Conservation (phyloP, 64 coral and sea anemone species). For the Orbicella faveolata region DNA sequence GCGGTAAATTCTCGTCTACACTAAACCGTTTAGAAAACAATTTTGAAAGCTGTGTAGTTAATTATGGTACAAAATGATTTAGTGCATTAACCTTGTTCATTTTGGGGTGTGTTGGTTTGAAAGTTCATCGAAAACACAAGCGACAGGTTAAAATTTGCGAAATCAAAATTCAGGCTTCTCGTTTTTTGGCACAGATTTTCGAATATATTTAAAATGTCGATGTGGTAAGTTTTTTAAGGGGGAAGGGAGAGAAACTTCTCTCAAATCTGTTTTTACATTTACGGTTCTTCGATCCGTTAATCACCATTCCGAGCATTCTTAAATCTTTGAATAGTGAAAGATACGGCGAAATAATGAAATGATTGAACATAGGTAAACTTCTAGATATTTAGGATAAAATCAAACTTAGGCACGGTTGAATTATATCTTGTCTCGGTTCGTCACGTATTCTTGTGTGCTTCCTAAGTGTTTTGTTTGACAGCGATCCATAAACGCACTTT, state of each 20-base stretch:
- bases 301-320: constrained; percentile 6
- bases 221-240: neutral
- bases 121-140: too few species aligned
- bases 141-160: too few species aligned
- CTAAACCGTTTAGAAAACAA: too few species aligned
- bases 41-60: too few species aligned
- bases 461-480: neutral
- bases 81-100: too few species aligned
- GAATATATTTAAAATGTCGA: neutral
- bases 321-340: constrained; percentile 13
- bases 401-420: neutral
- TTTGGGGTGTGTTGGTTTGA: too few species aligned
- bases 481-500: neutral
- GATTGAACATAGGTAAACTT: neutral
- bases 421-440: neutral
- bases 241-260: neutral
- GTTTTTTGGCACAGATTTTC: too few species aligned
- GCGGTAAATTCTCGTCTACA: too few species aligned
- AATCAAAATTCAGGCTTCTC: too few species aligned
- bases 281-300: neutral
- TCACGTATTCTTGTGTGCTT: neutral
- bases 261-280: constrained; percentile 12
- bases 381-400: neutral
- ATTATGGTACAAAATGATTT: too few species aligned
- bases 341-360: neutral